Base-by-base conservation (phyloP, 2,888 invertebrate species). In the Exocentrus adspersus region DNA sequence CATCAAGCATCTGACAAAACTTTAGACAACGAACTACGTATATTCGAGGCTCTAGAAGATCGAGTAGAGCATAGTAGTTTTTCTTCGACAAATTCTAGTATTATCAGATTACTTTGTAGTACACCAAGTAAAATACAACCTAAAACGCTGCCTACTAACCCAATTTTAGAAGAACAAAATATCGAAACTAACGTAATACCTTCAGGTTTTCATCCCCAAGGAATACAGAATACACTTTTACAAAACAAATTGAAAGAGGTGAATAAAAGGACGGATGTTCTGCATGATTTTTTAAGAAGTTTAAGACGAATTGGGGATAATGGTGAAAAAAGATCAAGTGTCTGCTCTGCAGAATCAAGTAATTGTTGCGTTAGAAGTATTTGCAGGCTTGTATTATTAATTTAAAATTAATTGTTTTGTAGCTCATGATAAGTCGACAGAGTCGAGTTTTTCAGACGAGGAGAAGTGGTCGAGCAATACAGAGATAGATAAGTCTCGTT, bases 11-110 rank as follows among this genome's bases (percentile, higher is more conserved):
- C 7, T 58, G 24, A 30, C 12, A 60, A 57, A 19, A 21, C 45
- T 12, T 57, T 78, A 14, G 80, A 80, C 60, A 88, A 88, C 28
- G 92, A 92, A 76, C 85, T 93, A 67, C 87, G 88, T 64, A 87
- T 92, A 76, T 94, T 94, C 82, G 93, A 94, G 76, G 79, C 91
- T 4, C 81, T 94, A 30, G 94, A 94, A 81, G 87, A 89, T 73
- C 90, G 90, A 79, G 90, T 90, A 75, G 90, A 90, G 3, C 85
- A 88, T 48, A 90, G 90, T 17, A 92, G 91, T 76, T 91, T 93
- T 71, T 88, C 88, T 60, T 82, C 82, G 2, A 81, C 81, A 1
- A 82, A 80, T 71, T 79, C 82, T 0, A 82, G 82, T 65, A 71
- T 82, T 37, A 53, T 80, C 16, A 76, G 77, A 14, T 67, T 82